phyloP scores from a whole-genome alignment of 2,113 vertebrate genomes.

The Silurus glanis region DNA sequence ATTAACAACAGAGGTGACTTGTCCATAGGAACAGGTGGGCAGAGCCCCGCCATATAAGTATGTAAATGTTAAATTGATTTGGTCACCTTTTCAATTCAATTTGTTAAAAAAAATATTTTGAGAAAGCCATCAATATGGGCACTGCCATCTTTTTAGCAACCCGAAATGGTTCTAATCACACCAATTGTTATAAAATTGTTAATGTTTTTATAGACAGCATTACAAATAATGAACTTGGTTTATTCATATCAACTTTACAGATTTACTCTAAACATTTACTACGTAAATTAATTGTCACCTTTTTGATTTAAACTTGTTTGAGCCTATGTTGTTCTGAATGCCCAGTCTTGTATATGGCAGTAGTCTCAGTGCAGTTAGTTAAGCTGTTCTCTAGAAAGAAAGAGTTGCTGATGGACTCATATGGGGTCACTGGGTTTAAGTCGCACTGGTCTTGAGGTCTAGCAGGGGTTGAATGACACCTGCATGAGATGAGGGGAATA shows the following conservation, averaged over 20 bases:
- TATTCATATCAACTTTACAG: background rate
- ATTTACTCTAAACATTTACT: background rate
- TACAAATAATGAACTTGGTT: background rate
- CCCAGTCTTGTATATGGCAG: background rate
- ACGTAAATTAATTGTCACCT: background rate
- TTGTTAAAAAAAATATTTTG: background rate
- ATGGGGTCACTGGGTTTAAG: conserved; percentile 45
- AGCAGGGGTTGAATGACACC: conserved; percentile 38
- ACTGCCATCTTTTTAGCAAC: background rate
- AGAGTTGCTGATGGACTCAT: conserved; percentile 8
- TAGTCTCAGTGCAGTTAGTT: conserved; percentile 21
- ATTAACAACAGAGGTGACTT: background rate
- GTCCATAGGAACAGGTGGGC: background rate
- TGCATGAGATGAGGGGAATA: conserved; percentile 21
- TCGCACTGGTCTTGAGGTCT: conserved; percentile 29
- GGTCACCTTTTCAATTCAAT: too few relatives aligned
- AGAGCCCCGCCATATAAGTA: background rate
- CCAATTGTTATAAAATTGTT: background rate
- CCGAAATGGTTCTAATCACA: background rate
- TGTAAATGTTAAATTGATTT: background rate
- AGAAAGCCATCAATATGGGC: background rate
- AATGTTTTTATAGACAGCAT: background rate
- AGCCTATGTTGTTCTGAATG: background rate
- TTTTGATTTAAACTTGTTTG: background rate
- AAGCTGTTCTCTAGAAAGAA: background rate